Conservation (phyloP, 2,797 vertebrate genomes). For the Pseudomugil gertrudae region DNA sequence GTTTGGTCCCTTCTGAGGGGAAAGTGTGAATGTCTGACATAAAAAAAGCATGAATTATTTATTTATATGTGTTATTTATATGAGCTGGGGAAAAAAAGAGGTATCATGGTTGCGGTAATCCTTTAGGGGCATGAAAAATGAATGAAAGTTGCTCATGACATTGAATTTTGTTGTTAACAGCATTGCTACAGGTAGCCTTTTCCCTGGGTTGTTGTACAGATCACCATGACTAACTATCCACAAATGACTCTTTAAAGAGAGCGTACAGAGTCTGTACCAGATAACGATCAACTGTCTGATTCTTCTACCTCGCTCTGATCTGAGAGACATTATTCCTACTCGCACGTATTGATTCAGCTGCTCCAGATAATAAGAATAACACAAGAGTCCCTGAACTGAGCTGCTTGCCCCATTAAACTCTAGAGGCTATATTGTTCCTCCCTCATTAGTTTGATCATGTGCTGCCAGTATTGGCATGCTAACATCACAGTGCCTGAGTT, state of each 20-base stretch:
- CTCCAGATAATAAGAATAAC: constrained; percentile 32
- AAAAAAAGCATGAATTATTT: constrained; percentile 39
- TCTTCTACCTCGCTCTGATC: constrained; percentile 2
- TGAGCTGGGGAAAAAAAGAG: constrained; percentile 4
- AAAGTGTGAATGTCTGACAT: constrained; percentile 24
- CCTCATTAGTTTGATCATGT: constrained; percentile 48
- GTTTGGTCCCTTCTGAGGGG: constrained; percentile 29
- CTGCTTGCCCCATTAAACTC: constrained; percentile 45
- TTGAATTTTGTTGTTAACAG: constrained; percentile 4
- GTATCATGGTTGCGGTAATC: constrained; percentile 14
- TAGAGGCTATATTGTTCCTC: constrained; percentile 15
- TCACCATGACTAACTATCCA: not conserved
- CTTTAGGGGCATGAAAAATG: constrained; percentile 16
- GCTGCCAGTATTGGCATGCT: constrained; percentile 34
- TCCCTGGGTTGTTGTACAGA: not conserved
- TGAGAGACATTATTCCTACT: constrained; percentile 11
- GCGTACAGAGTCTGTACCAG: constrained; percentile 6
- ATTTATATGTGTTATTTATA: constrained; percentile 33
- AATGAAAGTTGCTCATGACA: constrained; percentile 15
- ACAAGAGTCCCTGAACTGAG: constrained; percentile 19
- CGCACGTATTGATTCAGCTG: constrained; percentile 34
- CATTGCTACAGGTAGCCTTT: not conserved
- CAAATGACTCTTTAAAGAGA: constrained; percentile 2
- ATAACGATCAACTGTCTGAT: constrained; percentile 1
- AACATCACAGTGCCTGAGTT: constrained; percentile 34